Conservation (phyloP, 2,888 invertebrate genomes). For the Cryptocephalus moraei region DNA sequence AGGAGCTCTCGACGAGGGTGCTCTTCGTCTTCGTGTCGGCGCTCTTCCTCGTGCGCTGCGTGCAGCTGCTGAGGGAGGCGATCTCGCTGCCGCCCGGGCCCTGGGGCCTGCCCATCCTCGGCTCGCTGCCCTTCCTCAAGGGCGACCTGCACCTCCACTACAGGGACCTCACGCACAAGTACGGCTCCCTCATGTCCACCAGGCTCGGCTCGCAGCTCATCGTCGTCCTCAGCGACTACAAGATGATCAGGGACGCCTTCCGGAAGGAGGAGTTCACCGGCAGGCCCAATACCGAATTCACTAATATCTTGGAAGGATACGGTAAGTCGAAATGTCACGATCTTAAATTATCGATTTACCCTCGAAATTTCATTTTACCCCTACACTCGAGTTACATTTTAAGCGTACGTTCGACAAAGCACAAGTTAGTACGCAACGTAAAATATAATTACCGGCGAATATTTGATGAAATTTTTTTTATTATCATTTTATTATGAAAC, state of each 20-base stretch:
- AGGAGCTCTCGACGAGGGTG: conserved; percentile 34
- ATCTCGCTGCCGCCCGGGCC: conserved; percentile 73
- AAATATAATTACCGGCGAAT: too few species aligned
- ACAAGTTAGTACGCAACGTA: too few species aligned
- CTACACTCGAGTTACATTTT: too few species aligned
- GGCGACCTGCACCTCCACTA: conserved; percentile 68
- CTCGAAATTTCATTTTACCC: background rate
- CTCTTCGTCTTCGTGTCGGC: conserved; percentile 45
- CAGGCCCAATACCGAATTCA: conserved; percentile 76
- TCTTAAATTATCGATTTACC: background rate
- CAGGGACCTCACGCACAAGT: conserved; percentile 63
- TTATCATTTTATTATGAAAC: too few species aligned
- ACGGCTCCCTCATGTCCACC: conserved; percentile 74
- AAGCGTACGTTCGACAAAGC: too few species aligned
- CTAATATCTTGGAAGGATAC: conserved; percentile 76
- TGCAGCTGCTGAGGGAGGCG: conserved; percentile 33
- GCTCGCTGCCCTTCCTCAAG: conserved; percentile 73
- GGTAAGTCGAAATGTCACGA: conserved; percentile 58
- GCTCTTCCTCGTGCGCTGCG: conserved; percentile 33
- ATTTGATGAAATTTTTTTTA: too few species aligned
- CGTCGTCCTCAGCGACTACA: conserved; percentile 79
- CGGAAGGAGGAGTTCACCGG: conserved; percentile 80
- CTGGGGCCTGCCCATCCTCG: conserved; percentile 76
- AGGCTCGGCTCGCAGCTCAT: conserved; percentile 72
- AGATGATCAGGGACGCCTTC: conserved; percentile 76